Conservation (phyloP, 2,113 vertebrate genomes). For the Odocoileus hemionus region DNA sequence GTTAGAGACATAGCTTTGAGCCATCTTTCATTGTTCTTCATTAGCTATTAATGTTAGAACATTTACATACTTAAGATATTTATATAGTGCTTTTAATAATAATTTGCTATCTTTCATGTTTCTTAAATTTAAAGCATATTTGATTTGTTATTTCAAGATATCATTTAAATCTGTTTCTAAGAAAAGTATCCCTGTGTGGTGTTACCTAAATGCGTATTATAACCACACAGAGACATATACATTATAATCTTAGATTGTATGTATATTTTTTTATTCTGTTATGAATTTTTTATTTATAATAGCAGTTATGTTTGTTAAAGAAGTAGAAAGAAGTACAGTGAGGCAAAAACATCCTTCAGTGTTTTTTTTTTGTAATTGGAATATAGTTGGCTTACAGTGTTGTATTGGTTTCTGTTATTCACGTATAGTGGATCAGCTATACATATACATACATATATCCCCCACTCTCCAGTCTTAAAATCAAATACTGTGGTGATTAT, state of each 20-base stretch:
- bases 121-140: slow-evolving; percentile 2
- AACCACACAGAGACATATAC: neutral
- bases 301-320: neutral
- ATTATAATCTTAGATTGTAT: neutral
- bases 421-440: neutral
- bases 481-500: neutral
- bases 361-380: neutral
- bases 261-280: neutral
- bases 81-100: slow-evolving; percentile 15
- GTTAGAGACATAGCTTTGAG: neutral
- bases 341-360: neutral
- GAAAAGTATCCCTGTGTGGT: neutral
- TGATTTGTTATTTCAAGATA: neutral
- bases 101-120: neutral
- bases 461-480: neutral
- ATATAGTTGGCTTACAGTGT: neutral
- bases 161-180: neutral
- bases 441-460: neutral
- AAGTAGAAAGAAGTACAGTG: neutral
- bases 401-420: neutral
- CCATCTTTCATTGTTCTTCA: neutral
- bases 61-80: neutral
- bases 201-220: neutral
- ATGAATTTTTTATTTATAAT: neutral
- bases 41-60: neutral